Evolutionary conservation across 1,140 invertebrate species (phyloP), one percentile per base, ranked within the genome.

Genomic region (Aricia agestis): DNA sequence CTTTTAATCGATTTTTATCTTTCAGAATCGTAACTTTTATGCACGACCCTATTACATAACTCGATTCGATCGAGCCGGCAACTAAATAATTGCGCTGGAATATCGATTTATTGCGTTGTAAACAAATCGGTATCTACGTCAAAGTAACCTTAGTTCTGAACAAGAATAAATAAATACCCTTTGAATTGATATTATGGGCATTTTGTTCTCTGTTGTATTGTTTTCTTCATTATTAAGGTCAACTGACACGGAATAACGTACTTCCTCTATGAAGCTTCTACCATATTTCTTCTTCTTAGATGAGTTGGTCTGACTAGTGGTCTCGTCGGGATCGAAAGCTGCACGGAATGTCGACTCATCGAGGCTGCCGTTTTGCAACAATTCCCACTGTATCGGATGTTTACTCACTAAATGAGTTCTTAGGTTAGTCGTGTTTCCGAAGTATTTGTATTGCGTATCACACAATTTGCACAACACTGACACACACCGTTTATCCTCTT

Each of bases 391-490:
- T 72, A 91, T 82, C 6, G 87, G 87, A 79, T 91, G 89, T 69
- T 89, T 90, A 52, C 83, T 82, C 41, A 83, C 80, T 69, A 91
- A 76, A 82, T 91, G 89, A 13, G 81, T 75, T 78, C 87, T 79
- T 58, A 91, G 76, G 70, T 91, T 91, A 17, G 89, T 91, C 18
- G 89, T 91, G 75, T 90, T 91, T 36, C 89, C 89, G 67, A 89
- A 91, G 77, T 83, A 91, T 74, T 91, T 91, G 73, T 90, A 89
- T 69, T 88, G 82, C 18, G 75, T 79, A 74, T 91, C 89, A 77
- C 89, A 91, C 75, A 91, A 82, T 86, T 90, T 91, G 76, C 89
- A 91, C 82, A 90, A 76, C 67, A 91, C 86, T 7, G 84, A 76
- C 6, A 85, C 76, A 79, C 84, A 86, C 79, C 89, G 78, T 19